Percentiles rank a stretch among this genome's conserved stretches.
phyloP scores from a whole-genome alignment of 2,113 vertebrate genomes.

The Casuarius casuarius region DNA sequence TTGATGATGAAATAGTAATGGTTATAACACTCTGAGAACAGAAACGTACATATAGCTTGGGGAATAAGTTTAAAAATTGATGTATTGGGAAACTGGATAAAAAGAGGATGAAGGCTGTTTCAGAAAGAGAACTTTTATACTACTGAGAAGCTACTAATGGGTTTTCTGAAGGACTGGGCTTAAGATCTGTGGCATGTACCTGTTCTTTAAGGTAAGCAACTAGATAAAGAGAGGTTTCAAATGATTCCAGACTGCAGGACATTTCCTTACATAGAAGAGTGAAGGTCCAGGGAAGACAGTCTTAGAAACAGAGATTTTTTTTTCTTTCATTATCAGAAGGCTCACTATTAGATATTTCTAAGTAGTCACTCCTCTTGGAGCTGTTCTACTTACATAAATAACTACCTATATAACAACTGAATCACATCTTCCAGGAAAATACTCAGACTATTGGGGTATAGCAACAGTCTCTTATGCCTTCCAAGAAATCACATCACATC shows the following conservation, averaged over 20 bases:
- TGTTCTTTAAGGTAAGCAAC: neutral
- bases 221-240: neutral
- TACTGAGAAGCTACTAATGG: neutral
- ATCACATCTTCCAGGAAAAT: neutral
- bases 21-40: neutral
- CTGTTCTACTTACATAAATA: neutral
- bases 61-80: neutral
- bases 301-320: neutral
- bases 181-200: neutral
- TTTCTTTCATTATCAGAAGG: neutral
- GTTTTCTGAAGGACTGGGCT: neutral
- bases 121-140: neutral
- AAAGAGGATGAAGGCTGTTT: neutral
- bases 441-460: neutral
- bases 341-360: neutral
- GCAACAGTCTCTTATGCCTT: neutral
- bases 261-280: neutral
- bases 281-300: neutral
- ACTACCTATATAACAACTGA: neutral
- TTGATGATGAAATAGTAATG: accelerated
- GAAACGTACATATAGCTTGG: accelerated
- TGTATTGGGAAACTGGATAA: neutral
- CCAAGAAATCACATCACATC: neutral
- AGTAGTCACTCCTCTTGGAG: neutral
- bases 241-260: neutral